Base-by-base conservation (phyloP, 2,888 invertebrate species). In the Idaea aversata region DNA sequence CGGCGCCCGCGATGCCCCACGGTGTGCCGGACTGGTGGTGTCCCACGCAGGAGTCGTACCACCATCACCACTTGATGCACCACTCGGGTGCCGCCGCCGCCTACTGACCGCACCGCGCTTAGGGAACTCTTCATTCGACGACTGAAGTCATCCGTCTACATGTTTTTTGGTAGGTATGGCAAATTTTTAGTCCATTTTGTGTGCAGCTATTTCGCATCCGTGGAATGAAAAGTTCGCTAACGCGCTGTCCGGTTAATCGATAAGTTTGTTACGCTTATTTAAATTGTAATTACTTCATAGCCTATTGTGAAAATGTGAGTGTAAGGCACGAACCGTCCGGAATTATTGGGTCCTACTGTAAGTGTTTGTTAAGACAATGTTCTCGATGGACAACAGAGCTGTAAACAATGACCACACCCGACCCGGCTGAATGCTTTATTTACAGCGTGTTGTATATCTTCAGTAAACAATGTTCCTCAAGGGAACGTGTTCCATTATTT, bases 71-170 rank as follows among this genome's bases (percentile, higher is more conserved):
- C 75, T 83, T 95, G 77, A 94, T 95, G 94, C 95, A 94, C 85
- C 95, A 95, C 74, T 93, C 93, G 36, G 96, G 96, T 10, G 95
- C 96, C 59, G 95, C 96, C 67, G 95, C 96, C 67, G 96, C 96
- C 63, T 96, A 96, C 93, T 96, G 95, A 96, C 94, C 93, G 65
- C 91, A 93, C 68, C 93, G 91, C 92, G 91, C 91, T 91, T 93
- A 93, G 91, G 87, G 87, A 85, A 89, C 91, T 91, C 84, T 91
- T 91, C 88, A 91, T 89, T 93, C 87, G 82, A 88, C 85, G 87
- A 73, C 68, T 76, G 67, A 68, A 61, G 61, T 34, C 15, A 61
- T 15, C 47, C 60, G 13, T 57, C 59, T 59, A 63, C 61, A 62
- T 64, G 63, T 63, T 58, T 61, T 16, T 57, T 35, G 57, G 61